Conservation (phyloP, 2,113 vertebrate species). For the Salvelinus sp. region DNA sequence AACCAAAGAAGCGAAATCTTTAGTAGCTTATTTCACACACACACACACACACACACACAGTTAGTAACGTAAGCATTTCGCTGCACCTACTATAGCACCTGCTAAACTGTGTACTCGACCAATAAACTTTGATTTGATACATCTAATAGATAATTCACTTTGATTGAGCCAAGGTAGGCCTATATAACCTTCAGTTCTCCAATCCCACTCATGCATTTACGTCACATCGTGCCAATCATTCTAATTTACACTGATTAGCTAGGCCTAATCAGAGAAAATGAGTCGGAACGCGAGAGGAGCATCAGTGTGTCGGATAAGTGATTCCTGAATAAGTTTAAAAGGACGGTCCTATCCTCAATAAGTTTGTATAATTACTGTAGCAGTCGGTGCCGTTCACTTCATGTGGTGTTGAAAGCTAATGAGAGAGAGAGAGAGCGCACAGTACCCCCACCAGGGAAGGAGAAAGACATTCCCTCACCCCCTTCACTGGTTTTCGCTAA, state of each 20-base stretch:
- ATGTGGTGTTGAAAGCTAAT: constrained; percentile 62
- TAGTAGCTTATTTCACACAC: background rate
- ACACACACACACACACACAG: constrained; percentile 12
- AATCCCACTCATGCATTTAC: constrained; percentile 46
- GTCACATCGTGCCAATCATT: constrained; percentile 43
- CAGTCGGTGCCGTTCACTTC: constrained; percentile 32
- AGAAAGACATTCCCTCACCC: constrained; percentile 10
- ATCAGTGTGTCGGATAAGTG: constrained; percentile 29
- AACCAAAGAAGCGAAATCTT: background rate
- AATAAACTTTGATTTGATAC: background rate
- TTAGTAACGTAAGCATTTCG: no score
- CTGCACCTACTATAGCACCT: no score
- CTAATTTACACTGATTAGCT: constrained; percentile 62
- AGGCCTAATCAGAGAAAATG: constrained; percentile 60
- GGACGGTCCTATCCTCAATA: constrained; percentile 1
- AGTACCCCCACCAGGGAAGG: constrained; percentile 19
- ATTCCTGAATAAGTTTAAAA: constrained; percentile 47
- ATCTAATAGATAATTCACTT: constrained; percentile 64
- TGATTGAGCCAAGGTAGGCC: constrained; percentile 43
- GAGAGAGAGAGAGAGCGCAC: constrained; percentile 39
- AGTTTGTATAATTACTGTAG: background rate
- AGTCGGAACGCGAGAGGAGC: constrained; percentile 49
- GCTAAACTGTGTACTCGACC: no score
- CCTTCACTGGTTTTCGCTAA: constrained; percentile 9
- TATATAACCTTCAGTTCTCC: constrained; percentile 57